Base-by-base conservation (phyloP, 2,113 vertebrate species). In the Puma concolor region DNA sequence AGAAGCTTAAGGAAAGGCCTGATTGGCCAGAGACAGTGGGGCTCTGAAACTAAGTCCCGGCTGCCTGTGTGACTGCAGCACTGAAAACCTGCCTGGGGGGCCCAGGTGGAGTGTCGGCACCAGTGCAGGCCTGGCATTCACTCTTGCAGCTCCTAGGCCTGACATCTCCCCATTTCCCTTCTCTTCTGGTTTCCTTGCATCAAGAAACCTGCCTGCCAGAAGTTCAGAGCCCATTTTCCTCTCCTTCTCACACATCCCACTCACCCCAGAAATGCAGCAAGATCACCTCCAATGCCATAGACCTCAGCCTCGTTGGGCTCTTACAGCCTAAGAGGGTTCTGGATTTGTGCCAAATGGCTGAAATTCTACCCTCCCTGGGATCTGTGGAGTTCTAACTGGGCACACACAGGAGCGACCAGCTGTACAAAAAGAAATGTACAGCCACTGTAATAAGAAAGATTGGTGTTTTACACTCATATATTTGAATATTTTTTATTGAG, bases 401-500 rank as follows among this genome's bases (percentile, higher is more conserved):
- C 60, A 79, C 54, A 41, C 60, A 44, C 25, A 91, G 71, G 31
- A 84, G 4, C 66, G 63, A 88, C 19, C 11, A 52, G 17, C 60
- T 91, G 33, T 67, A 33, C 16, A 85, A 36, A 87, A 89, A 60
- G 57, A 84, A 95, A 91, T 79, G 60, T 54, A 44, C 1, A 5
- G 27, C 36, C 5, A 77, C 29, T 76, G 5, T 33, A 79, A 21
- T 25, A 93, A 79, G 63, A 93, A 71, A 15, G 57, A 81, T 9
- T 9, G 2, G 52, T 85, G 77, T 52, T 81, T 86, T 57, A 3
- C 44, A 64, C 89, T 96, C 21, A 79, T 82, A 94, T 57, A 72
- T 69, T 89, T 69, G 69, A 90, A 77, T 93, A n/a, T 31, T 80
- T 96, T 94, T 95, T 85, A 96, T 88, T 72, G 72, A 87, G 88